A percentile compares a stretch with the other conserved stretches of the same genome.
Evolutionary conservation across 2,797 vertebrate species (phyloP).

Genomic region (Lithobates sylvaticus): DNA sequence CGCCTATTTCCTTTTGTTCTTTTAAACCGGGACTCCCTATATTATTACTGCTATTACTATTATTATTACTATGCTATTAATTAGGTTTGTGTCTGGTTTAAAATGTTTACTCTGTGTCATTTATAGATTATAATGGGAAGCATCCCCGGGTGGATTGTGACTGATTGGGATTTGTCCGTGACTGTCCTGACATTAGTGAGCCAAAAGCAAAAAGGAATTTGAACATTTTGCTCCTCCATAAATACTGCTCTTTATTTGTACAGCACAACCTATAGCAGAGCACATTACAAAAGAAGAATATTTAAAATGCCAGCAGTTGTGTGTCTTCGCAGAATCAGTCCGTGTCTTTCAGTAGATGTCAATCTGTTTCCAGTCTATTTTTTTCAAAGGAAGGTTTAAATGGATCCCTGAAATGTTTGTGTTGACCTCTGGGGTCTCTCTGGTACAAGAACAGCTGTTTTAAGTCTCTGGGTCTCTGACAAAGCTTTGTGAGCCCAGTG

Average conservation of each 20-base stretch:
- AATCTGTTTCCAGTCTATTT: slow-evolving; percentile 49
- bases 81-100: too few relatives aligned
- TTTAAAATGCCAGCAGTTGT: not conserved
- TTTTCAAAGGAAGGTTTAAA: slow-evolving; percentile 44
- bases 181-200: too few relatives aligned
- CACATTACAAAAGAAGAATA: not conserved
- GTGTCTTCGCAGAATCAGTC: not conserved
- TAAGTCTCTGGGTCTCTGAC: slow-evolving; percentile 36
- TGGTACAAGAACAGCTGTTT: slow-evolving; percentile 44
- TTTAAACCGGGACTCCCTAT: too few relatives aligned
- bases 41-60: too few relatives aligned
- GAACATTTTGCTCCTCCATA: not conserved
- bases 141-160: too few relatives aligned
- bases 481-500: slow-evolving; percentile 3
- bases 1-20: too few relatives aligned
- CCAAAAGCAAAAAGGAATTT: not conserved
- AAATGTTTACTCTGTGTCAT: too few relatives aligned
- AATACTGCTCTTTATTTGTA: not conserved
- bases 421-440: slow-evolving; percentile 32
- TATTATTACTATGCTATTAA: too few relatives aligned
- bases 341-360: slow-evolving; percentile 9
- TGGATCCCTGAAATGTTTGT: slow-evolving; percentile 38
- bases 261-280: not conserved
- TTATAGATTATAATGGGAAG: too few relatives aligned
- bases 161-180: too few relatives aligned